phyloP scores from a whole-genome alignment of 1,140 invertebrate species.

The Drosophila tsacasi region DNA sequence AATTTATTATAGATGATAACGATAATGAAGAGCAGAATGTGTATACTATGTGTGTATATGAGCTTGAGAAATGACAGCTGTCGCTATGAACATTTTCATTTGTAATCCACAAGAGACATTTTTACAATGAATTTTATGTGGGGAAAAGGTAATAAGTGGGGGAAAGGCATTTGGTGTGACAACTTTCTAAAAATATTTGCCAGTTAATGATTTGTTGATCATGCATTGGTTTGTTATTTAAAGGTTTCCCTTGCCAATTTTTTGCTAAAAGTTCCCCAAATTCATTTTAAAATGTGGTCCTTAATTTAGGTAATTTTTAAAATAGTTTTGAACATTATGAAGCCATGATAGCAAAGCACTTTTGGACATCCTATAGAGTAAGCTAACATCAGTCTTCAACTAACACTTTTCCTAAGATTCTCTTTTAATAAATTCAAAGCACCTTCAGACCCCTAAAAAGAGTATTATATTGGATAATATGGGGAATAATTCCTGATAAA shows the following conservation, averaged over 20 bases:
- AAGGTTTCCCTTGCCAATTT: not conserved
- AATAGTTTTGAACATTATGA: too few species aligned
- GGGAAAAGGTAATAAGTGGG: not conserved
- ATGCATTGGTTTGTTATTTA: accelerated
- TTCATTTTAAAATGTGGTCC: not conserved
- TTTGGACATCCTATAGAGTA: not conserved
- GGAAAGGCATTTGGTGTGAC: too few species aligned
- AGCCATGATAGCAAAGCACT: too few species aligned
- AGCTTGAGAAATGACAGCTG: constrained; percentile 14
- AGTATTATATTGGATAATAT: not conserved
- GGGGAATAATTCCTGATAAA: not conserved
- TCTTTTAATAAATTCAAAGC: too few species aligned
- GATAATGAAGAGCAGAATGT: constrained; percentile 8
- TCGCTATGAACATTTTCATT: not conserved
- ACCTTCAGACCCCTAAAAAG: too few species aligned
- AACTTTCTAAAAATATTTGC: not conserved
- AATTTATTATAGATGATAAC: constrained; percentile 19
- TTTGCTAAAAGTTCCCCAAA: too few species aligned
- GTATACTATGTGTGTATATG: not conserved
- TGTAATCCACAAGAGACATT: constrained; percentile 4
- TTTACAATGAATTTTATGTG: not conserved
- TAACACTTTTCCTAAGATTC: not conserved
- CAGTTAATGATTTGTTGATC: too few species aligned
- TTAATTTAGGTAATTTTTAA: not conserved
- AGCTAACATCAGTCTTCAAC: not conserved